Evolutionary conservation across 1,140 invertebrate species (phyloP), one percentile per base, ranked within the genome.

Genomic region (Penaeus chinensis): DNA sequence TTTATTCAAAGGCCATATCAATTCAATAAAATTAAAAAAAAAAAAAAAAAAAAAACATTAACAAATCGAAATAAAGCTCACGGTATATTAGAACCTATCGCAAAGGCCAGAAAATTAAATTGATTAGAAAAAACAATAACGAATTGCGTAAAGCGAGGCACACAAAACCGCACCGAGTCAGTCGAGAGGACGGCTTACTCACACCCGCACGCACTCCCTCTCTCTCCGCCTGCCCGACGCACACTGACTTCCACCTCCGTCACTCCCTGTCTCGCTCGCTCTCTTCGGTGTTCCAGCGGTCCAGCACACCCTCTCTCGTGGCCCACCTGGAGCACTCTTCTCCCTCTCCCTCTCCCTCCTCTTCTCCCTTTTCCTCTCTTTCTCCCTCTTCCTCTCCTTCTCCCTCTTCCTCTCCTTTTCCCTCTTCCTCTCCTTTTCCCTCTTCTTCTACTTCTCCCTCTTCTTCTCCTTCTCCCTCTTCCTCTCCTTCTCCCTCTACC

Each of bases 201-300:
- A 22, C 81, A 65, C 61, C 63, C 81, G 27, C 79, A 61, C 54
- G 22, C 79, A 61, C 79, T 63, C 79, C 37, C 79, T 61, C 54
- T 62, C 79, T 63, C 47, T 63, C 60, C 61, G 54, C 32, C 60
- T 63, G 27, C 63, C 79, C 61, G 27, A 61, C 79, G 20, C 79
- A 62, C 79, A 62, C 47, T 81, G 54, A 62, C 61, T 27, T 32
- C 32, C 27, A 27, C 61, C 22, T 42, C 42, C 24, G 11, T 47
- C 42, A 19, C 76, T 32, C 42, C 42, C 76, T 16, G 19, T 42
- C 27, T 61, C 61, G 27, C 47, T 24, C 47, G 60, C 54, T 61
- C 61, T 63, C 63, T 62, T 37, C 32, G 54, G 54, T 54, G 54
- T 54, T 54, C 54, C 54, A 54, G 54, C 54, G 11, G 54, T 11